Evolutionary conservation across 1,140 invertebrate species (phyloP).

Genomic region (Macrobrachium rosenbergii): DNA sequence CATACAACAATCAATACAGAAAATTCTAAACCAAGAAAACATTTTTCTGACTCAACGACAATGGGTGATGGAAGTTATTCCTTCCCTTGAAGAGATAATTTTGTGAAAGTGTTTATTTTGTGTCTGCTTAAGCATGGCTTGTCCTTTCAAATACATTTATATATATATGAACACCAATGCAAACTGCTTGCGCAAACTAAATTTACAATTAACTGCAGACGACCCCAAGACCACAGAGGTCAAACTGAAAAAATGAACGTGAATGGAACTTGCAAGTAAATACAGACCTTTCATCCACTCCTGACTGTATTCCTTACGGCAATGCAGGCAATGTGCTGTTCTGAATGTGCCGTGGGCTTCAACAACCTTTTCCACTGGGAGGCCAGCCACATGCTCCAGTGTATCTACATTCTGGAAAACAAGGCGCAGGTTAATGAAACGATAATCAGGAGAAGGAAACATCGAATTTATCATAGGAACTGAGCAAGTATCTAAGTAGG

Average conservation of each 20-base stretch:
- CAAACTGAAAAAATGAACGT: not conserved
- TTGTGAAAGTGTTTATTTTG: too few species aligned
- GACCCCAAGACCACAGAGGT: not conserved
- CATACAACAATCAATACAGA: too few species aligned
- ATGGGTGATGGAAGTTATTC: too few species aligned
- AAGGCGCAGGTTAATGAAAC: too few species aligned
- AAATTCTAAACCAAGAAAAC: too few species aligned
- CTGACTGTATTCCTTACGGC: constrained; percentile 78
- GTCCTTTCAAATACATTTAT: too few species aligned
- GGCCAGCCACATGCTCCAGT: constrained; percentile 87
- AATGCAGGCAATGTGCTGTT: constrained; percentile 85
- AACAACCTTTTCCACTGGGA: constrained; percentile 87
- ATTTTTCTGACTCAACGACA: too few species aligned
- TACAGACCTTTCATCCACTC: constrained; percentile 84
- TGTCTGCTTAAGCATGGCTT: not conserved
- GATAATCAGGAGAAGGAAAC: not conserved
- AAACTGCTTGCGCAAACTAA: too few species aligned
- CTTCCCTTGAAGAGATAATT: too few species aligned
- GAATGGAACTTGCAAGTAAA: not conserved
- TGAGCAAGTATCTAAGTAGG: not conserved
- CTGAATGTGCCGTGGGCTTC: constrained; percentile 96
- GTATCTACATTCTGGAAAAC: constrained; percentile 90
- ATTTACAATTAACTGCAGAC: too few species aligned
- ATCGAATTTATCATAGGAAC: not conserved
- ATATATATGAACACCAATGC: too few species aligned